Evolutionary conservation across 2,888 invertebrate species (phyloP).

Genomic region (Abrostola triplasia): DNA sequence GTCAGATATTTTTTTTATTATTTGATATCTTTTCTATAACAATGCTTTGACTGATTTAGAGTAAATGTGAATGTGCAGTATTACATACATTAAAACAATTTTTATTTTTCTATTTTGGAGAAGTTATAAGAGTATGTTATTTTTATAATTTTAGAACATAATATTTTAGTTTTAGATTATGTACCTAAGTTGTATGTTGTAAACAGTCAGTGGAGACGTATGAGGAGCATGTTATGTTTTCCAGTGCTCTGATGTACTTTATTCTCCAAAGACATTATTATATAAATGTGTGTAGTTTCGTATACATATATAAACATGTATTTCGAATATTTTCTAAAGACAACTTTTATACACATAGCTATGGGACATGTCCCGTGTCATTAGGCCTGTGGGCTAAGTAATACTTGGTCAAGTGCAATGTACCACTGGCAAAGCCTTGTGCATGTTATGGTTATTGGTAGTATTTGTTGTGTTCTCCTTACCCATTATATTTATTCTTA

Average conservation of each 20-base stretch:
- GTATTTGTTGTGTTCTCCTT: slow-evolving; percentile 75
- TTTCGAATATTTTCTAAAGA: slow-evolving; percentile 70
- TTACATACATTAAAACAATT: slow-evolving; percentile 79
- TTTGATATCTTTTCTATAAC: slow-evolving; percentile 73
- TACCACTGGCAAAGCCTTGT: slow-evolving; percentile 83
- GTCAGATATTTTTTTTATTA: slow-evolving; percentile 64
- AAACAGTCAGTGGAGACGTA: slow-evolving; percentile 69
- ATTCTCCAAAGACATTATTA: slow-evolving; percentile 74
- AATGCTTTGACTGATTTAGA: slow-evolving; percentile 86
- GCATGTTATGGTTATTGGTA: slow-evolving; percentile 76
- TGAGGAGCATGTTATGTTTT: slow-evolving; percentile 64
- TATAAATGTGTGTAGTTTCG: slow-evolving; percentile 57
- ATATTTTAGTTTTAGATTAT: slow-evolving; percentile 67
- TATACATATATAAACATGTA: slow-evolving; percentile 55
- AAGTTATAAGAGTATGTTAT: slow-evolving; percentile 81
- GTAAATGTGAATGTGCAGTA: slow-evolving; percentile 85
- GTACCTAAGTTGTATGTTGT: slow-evolving; percentile 64
- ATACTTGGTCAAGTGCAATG: slow-evolving; percentile 81
- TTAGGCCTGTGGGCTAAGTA: slow-evolving; percentile 67
- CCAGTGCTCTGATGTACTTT: slow-evolving; percentile 70
- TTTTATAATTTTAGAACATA: slow-evolving; percentile 79
- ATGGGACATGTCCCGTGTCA: slow-evolving; percentile 65
- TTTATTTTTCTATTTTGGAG: slow-evolving; percentile 83
- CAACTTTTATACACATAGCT: slow-evolving; percentile 59
- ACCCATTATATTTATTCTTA: slow-evolving; percentile 76